Base-by-base conservation (phyloP, 2,113 vertebrate genomes). In the Ceyx melanurus region DNA sequence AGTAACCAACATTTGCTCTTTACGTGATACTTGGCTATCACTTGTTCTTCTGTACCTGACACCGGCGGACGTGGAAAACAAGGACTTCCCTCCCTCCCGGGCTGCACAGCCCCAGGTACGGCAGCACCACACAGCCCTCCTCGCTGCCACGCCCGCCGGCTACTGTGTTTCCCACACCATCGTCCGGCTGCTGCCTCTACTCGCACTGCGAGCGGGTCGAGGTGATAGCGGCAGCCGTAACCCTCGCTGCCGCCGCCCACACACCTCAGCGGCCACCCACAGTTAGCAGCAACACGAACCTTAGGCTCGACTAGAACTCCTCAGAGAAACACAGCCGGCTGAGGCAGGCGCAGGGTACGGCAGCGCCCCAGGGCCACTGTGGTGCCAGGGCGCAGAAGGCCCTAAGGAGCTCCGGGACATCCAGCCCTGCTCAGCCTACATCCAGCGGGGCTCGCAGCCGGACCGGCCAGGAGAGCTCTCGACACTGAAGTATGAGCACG, bases 381-480 rank as follows among this genome's bases (percentile, higher is more conserved):
- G 33, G 8, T 15, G 10, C 28, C 2, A 7, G 8, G 15, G 15
- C 60, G 3, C 1, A 11, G 35, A 31, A 35, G 1, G 11, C 37
- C 33, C 17, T 13, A 2, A 17, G 40, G 29, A 50, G 37, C 60
- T 16, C 10, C 4, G 4, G 13, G 23, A 60, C 45, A 11, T 22
- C 21, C 19, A 0, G 22, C 23, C 42, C 54, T 10, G 13, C 33
- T 10, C 48, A 8, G 57, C 31, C 48, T 26, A 11, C 57, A 25
- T 29, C 48, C 29, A 4, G 19, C 40, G 6, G 13, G 10, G 35
- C 17, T 31, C 11, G 1, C 10, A 1, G 4, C 56, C 19, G 3
- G 6, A 15, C 61, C 8, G 1, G 10, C 23, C 11, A 0, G 7
- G 18, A 4, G 0, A 31, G 6, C 0, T 10, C 26, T 3, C 4